These are phyloP conservation scores for Paelopatides confundens DNA, from an alignment of 53 echinoderm and acorn worm species.

Conservation along the genomic window DNA sequence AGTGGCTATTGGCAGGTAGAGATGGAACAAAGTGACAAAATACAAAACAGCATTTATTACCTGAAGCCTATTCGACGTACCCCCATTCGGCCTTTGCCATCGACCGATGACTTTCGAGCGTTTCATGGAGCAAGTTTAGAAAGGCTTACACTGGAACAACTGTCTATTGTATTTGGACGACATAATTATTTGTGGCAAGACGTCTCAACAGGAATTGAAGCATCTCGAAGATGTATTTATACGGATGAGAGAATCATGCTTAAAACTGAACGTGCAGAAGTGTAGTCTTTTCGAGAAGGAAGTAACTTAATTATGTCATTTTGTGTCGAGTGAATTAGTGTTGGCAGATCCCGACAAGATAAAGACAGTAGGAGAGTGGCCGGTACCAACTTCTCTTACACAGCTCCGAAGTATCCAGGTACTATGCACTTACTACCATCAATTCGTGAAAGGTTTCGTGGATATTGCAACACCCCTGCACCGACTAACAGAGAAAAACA, in stretches of 20 bases:
- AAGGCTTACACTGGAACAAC: neutral
- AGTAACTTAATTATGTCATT: too few relatives aligned
- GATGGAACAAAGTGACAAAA: neutral
- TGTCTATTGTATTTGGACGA: constrained; percentile 12
- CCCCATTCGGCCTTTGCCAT: neutral
- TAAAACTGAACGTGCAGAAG: neutral
- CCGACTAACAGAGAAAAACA: constrained; percentile 31
- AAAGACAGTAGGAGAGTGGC: neutral
- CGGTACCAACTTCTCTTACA: neutral
- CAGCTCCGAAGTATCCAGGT: constrained; percentile 2
- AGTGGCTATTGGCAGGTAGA: neutral
- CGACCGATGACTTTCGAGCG: neutral
- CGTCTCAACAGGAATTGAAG: neutral
- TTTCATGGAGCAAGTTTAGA: neutral
- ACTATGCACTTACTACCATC: constrained; percentile 32
- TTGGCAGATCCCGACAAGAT: constrained; percentile 7
- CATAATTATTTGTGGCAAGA: neutral
- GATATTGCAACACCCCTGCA: constrained; percentile 33
- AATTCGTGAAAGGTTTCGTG: neutral
- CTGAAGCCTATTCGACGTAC: too few relatives aligned
- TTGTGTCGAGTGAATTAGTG: too few relatives aligned
- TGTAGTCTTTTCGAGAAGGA: neutral
- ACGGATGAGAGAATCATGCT: neutral
- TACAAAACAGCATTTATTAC: neutral
- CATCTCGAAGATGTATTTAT: neutral